These are phyloP conservation scores for Porites rus DNA, from an alignment of 92 coral and sea anemone genomes.

Conservation along the genomic window DNA sequence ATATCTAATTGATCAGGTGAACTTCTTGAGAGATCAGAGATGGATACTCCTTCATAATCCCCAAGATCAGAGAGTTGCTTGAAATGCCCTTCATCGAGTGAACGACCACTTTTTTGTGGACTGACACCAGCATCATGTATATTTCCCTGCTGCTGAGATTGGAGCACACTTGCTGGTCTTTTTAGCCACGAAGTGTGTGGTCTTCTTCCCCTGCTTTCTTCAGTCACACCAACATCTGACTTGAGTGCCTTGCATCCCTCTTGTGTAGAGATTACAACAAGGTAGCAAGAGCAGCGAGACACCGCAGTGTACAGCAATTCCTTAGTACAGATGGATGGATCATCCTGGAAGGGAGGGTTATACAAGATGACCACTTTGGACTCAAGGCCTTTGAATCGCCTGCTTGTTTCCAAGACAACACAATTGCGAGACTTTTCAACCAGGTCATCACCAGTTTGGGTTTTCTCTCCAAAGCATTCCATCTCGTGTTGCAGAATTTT, in stretches of 20 bases:
- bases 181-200: neutral
- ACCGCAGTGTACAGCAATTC: slow-evolving; percentile 67
- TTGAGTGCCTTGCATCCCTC: slow-evolving; percentile 30
- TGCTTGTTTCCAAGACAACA: slow-evolving; percentile 25
- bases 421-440: neutral
- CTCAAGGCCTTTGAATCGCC: slow-evolving; percentile 73
- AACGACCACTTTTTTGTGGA: slow-evolving; percentile 53
- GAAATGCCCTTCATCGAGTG: neutral
- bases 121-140: too few species aligned
- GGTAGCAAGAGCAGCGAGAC: slow-evolving; percentile 58
- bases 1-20: too few species aligned
- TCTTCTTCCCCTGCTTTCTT: neutral
- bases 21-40: neutral
- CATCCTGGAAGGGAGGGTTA: slow-evolving; percentile 28
- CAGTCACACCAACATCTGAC: neutral
- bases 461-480: too few species aligned
- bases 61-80: neutral
- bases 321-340: neutral
- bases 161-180: neutral
- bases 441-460: neutral
- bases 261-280: slow-evolving; percentile 45
- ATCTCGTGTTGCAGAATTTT: too few species aligned
- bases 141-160: neutral
- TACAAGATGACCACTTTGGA: slow-evolving; percentile 62
- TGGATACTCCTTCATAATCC: neutral